A percentile compares a stretch with the other conserved stretches of the same genome.
Conservation (phyloP, 2,888 invertebrate species). For the Entomobrya proxima region DNA sequence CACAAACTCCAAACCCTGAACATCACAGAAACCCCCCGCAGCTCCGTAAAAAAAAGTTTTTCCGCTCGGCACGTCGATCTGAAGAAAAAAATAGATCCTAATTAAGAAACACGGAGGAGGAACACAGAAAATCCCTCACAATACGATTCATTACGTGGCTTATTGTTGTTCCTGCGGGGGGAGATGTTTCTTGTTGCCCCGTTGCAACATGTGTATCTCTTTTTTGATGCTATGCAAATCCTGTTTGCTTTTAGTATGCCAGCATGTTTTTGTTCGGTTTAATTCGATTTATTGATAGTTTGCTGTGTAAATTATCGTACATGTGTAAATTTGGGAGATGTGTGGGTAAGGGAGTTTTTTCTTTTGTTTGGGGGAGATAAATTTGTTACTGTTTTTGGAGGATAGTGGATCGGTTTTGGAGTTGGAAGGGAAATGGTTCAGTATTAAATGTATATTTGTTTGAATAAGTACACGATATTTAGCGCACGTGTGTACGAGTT, state of each 20-base stretch:
- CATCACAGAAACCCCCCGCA: background rate
- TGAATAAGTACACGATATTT: too few relatives aligned
- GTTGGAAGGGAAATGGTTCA: too few relatives aligned
- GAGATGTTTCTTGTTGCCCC: background rate
- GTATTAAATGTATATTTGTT: too few relatives aligned
- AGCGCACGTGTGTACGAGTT: too few relatives aligned
- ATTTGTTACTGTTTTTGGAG: too few relatives aligned
- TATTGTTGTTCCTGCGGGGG: background rate
- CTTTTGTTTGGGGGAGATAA: too few relatives aligned
- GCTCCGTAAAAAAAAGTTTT: background rate
- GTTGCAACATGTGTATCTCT: too few relatives aligned
- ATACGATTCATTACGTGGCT: constrained; percentile 20
- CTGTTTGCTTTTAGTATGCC: background rate
- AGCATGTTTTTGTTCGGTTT: background rate
- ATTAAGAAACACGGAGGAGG: background rate
- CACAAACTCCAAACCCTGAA: too few relatives aligned
- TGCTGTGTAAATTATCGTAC: background rate
- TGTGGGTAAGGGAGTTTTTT: too few relatives aligned
- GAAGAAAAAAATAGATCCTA: constrained; percentile 35
- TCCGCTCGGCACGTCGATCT: background rate
- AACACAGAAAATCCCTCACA: background rate
- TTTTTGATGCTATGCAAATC: too few relatives aligned
- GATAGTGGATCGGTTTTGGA: too few relatives aligned
- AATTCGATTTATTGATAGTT: background rate
- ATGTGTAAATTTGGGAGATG: too few relatives aligned